Conservation (phyloP, 1,140 invertebrate genomes). For the Nilaparvata lugens region DNA sequence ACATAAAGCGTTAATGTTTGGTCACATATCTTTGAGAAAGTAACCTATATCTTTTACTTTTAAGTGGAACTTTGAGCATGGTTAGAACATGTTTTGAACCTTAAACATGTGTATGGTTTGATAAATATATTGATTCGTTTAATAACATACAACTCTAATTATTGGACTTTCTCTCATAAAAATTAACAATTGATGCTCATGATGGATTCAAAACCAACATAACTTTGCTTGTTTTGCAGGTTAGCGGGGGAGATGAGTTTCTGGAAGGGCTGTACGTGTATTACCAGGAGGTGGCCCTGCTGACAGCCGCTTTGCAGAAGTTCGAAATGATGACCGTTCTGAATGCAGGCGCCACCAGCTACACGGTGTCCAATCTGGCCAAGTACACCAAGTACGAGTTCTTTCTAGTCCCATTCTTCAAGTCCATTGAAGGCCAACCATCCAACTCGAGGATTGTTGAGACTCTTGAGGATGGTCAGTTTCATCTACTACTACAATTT, state of each 20-base stretch:
- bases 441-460: slow-evolving; percentile 60
- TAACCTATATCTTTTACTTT: no score
- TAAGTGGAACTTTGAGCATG: no score
- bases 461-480: slow-evolving; percentile 59
- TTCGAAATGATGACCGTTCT: slow-evolving; percentile 60
- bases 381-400: slow-evolving; percentile 84
- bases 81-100: no score
- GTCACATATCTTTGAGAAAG: no score
- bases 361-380: slow-evolving; percentile 60
- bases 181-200: not conserved
- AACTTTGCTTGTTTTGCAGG: slow-evolving; percentile 30
- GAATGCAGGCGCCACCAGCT: slow-evolving; percentile 52
- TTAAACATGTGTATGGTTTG: no score
- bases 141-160: no score
- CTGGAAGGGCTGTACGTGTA: slow-evolving; percentile 89
- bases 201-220: no score
- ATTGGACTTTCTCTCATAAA: no score
- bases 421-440: slow-evolving; percentile 74
- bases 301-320: slow-evolving; percentile 45
- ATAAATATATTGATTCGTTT: no score
- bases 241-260: slow-evolving; percentile 41
- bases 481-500: no score
- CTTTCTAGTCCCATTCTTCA: slow-evolving; percentile 77
- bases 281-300: slow-evolving; percentile 54
- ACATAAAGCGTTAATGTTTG: no score